A percentile compares a stretch with the other conserved stretches of the same genome.
These are phyloP conservation scores for Pachypsylla venusta DNA, from an alignment of 1,140 invertebrate species.

Conservation along the genomic window DNA sequence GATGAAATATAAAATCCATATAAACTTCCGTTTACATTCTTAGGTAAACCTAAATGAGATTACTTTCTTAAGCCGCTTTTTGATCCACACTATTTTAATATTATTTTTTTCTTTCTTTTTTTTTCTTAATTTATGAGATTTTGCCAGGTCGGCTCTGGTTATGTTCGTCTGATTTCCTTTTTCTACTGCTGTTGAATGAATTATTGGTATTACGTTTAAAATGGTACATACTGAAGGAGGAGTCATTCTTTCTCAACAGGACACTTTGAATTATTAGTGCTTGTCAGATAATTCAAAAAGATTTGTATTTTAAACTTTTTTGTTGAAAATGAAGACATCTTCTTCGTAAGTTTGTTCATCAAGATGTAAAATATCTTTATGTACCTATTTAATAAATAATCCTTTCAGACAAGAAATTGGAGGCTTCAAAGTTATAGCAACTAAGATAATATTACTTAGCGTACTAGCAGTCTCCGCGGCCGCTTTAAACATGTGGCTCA, in stretches of 20 bases:
- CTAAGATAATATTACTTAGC: too few species aligned
- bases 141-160: constrained; percentile 5
- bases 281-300: constrained; percentile 7
- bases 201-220: neutral
- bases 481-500: too few species aligned
- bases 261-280: constrained; percentile 2
- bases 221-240: neutral
- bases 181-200: neutral
- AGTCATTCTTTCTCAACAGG: constrained; percentile 4
- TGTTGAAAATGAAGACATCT: too few species aligned
- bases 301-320: neutral
- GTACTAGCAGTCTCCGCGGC: too few species aligned
- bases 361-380: too few species aligned
- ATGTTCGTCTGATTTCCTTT: neutral
- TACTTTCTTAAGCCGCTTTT: constrained; percentile 2
- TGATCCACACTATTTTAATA: neutral
- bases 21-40: too few species aligned
- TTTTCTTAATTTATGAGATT: constrained; percentile 6
- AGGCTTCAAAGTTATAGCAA: too few species aligned
- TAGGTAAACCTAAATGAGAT: too few species aligned
- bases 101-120: constrained; percentile 2
- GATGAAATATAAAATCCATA: too few species aligned
- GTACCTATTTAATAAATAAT: too few species aligned
- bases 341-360: too few species aligned
- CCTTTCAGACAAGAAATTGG: too few species aligned